Evolutionary conservation across 1,140 invertebrate genomes (phyloP).

Genomic region (Drosophila asahinai): DNA sequence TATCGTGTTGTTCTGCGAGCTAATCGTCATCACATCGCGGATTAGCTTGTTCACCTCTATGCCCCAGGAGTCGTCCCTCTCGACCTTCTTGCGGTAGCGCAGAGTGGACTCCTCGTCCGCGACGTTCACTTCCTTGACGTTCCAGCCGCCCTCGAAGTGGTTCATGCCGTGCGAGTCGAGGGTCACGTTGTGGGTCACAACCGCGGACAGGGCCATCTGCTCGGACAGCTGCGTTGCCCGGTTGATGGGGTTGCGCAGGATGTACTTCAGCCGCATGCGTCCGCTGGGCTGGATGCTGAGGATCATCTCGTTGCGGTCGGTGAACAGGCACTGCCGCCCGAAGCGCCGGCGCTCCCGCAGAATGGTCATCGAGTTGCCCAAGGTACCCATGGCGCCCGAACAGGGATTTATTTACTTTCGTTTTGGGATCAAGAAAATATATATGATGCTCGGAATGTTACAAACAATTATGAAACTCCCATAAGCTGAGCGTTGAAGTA

Average conservation of each 20-base stretch:
- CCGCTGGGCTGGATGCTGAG: conserved; percentile 88
- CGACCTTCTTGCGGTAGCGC: conserved; percentile 95
- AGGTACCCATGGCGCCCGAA: conserved; percentile 14
- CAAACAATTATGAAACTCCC: neutral
- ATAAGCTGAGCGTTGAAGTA: neutral
- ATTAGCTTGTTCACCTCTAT: conserved; percentile 65
- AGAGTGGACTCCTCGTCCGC: conserved; percentile 93
- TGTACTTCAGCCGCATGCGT: conserved; percentile 87
- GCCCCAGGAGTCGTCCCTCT: conserved; percentile 94
- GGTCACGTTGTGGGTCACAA: conserved; percentile 86
- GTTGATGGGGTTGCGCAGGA: conserved; percentile 89
- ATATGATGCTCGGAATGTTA: neutral
- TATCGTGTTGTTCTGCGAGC: conserved; percentile 95
- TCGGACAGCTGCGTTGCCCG: conserved; percentile 87
- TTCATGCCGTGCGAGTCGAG: conserved; percentile 89
- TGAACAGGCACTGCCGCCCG: conserved; percentile 90
- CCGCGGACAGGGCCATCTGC: conserved; percentile 88
- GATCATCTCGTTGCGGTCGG: conserved; percentile 90
- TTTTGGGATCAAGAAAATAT: neutral
- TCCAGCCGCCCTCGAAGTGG: conserved; percentile 97
- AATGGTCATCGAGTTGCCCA: conserved; percentile 53
- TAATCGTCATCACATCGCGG: conserved; percentile 84
- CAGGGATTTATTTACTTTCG: too few species aligned
- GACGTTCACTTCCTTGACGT: conserved; percentile 95
- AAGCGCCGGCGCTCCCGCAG: conserved; percentile 89